Evolutionary conservation across 2,113 vertebrate genomes (phyloP).

Genomic region (Ammodytes dubius): DNA sequence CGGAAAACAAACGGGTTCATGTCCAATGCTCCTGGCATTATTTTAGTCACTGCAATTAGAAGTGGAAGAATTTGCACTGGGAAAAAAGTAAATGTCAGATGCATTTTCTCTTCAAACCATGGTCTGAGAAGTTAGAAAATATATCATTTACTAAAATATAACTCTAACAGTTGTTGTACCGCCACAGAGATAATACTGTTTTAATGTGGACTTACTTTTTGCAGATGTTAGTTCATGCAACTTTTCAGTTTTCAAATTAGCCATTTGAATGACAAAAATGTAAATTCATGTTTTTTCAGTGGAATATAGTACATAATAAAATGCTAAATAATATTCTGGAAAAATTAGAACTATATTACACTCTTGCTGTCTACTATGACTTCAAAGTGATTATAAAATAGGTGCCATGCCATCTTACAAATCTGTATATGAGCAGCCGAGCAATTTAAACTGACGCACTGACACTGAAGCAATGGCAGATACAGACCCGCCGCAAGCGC

Average conservation of each 20-base stretch:
- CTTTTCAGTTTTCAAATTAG: not conserved
- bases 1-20: not conserved
- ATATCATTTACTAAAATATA: not conserved
- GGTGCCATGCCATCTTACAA: not conserved
- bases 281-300: not conserved
- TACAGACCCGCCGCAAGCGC: constrained; percentile 88
- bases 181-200: not conserved
- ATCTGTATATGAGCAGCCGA: not conserved
- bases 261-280: not conserved
- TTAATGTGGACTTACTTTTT: not conserved
- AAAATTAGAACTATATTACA: not conserved
- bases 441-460: not conserved
- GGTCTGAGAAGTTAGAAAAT: not conserved
- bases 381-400: not conserved
- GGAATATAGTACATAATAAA: not conserved
- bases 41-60: not conserved
- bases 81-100: not conserved
- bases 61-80: not conserved
- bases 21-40: not conserved
- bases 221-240: not conserved
- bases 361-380: not conserved
- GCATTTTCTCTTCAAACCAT: not conserved
- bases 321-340: not conserved
- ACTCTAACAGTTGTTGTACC: not conserved
- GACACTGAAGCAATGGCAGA: not conserved